Evolutionary conservation across 2,113 vertebrate species (phyloP).

Genomic region (Pimephales promelas): DNA sequence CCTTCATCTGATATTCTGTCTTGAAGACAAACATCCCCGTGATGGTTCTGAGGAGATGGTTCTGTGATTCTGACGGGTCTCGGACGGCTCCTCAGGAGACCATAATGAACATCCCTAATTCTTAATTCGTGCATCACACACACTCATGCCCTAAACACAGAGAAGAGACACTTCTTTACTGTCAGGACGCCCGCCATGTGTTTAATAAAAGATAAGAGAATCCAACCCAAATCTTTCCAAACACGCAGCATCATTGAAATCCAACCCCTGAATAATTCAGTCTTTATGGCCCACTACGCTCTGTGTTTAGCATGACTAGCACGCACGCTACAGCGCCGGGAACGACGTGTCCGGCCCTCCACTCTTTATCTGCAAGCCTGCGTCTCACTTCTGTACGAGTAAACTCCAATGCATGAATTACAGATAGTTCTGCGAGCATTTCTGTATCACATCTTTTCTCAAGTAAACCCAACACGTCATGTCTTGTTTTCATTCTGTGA

Average conservation of each 20-base stretch:
- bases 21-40: not conserved
- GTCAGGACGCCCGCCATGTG: not conserved
- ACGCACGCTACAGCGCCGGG: not conserved
- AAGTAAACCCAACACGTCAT: not conserved
- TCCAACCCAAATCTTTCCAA: slow-evolving; percentile 38
- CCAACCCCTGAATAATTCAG: slow-evolving; percentile 53
- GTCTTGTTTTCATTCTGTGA: slow-evolving; percentile 1
- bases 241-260: slow-evolving; percentile 42
- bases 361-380: not conserved
- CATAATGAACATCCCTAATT: not conserved
- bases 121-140: not conserved
- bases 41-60: not conserved
- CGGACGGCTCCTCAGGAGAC: not conserved
- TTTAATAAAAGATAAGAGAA: slow-evolving; percentile 51
- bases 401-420: not conserved
- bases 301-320: slow-evolving; percentile 15
- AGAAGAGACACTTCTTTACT: slow-evolving; percentile 6
- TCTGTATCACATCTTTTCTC: not conserved
- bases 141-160: not conserved
- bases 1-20: not conserved
- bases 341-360: not conserved
- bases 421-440: not conserved
- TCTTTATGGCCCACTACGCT: slow-evolving; percentile 35
- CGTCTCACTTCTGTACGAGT: not conserved
- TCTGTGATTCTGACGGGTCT: not conserved